phyloP scores from a whole-genome alignment of 2,797 vertebrate genomes.

The Sebastes nivosus region DNA sequence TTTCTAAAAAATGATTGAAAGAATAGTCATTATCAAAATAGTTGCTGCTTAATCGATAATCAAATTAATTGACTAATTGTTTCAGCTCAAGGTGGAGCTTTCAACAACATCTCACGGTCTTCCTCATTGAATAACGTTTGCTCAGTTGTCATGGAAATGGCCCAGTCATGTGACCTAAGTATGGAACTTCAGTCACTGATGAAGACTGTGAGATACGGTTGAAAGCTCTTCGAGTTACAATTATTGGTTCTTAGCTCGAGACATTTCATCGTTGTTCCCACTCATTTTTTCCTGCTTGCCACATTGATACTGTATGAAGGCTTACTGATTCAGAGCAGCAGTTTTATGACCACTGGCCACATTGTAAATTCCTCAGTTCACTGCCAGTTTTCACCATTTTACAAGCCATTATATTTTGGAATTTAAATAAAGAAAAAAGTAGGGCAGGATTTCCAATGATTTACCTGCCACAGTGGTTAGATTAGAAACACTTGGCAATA shows the following conservation, averaged over 20 bases:
- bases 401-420: conserved; percentile 25
- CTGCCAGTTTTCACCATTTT: conserved; percentile 35
- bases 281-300: background rate
- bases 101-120: background rate
- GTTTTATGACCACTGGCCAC: background rate
- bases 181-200: background rate
- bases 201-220: background rate
- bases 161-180: background rate
- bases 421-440: background rate
- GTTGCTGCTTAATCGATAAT: background rate
- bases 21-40: background rate
- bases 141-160: background rate
- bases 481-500: background rate
- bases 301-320: background rate
- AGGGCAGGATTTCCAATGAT: background rate
- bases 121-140: background rate
- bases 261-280: background rate
- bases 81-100: background rate
- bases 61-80: background rate
- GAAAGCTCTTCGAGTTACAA: background rate
- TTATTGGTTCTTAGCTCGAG: background rate
- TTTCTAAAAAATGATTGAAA: background rate
- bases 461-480: background rate
- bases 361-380: conserved; percentile 27
- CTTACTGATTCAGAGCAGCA: background rate